Evolutionary conservation across 2,797 vertebrate genomes (phyloP).

Genomic region (Enteromius argenteus): DNA sequence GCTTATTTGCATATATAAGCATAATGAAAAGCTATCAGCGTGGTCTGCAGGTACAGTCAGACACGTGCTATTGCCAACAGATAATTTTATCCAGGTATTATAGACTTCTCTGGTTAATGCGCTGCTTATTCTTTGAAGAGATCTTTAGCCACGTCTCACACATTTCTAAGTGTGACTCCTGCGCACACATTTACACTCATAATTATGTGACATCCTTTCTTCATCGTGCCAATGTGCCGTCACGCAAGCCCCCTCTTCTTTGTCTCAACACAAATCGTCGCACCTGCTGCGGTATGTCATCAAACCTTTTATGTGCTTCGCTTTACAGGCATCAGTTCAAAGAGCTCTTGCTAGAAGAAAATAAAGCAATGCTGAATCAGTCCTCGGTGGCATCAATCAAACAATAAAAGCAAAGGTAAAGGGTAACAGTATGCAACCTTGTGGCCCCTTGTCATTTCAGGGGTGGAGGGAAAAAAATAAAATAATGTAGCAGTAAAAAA

Average conservation of each 20-base stretch:
- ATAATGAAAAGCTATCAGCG: not conserved
- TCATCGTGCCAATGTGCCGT: not conserved
- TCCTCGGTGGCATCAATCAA: constrained; percentile 34
- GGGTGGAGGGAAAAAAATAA: constrained; percentile 7
- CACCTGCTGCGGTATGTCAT: constrained; percentile 16
- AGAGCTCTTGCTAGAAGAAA: constrained; percentile 23
- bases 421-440: constrained; percentile 2
- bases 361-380: constrained; percentile 5
- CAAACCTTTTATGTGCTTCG: constrained; percentile 15
- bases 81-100: not conserved
- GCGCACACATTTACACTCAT: not conserved
- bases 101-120: not conserved
- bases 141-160: not conserved
- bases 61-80: not conserved
- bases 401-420: constrained; percentile 39
- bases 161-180: not conserved
- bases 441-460: constrained; percentile 17
- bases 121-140: not conserved
- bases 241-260: not conserved
- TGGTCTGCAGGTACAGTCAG: not conserved
- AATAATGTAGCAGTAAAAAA: constrained; percentile 9
- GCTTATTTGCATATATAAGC: too few relatives aligned
- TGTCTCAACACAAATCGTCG: constrained; percentile 11
- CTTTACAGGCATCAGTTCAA: constrained; percentile 10
- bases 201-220: constrained; percentile 20